These are phyloP conservation scores for Leptopilina myrica DNA, from an alignment of 2,888 invertebrate genomes.

Conservation along the genomic window DNA sequence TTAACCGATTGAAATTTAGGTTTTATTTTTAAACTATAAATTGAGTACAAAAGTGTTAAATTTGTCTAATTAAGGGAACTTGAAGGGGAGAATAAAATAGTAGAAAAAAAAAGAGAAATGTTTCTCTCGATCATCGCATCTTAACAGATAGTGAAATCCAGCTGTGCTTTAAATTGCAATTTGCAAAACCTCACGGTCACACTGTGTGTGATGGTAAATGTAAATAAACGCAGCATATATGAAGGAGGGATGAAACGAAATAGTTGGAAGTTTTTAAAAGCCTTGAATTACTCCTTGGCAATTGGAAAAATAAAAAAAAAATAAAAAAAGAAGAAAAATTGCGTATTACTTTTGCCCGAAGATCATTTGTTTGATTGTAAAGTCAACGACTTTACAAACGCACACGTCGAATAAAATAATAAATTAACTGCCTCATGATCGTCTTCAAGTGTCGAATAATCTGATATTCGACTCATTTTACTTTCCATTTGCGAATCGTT, in stretches of 20 bases:
- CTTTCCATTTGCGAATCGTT: conserved; percentile 27
- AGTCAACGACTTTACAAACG: conserved; percentile 14
- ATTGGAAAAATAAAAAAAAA: conserved; percentile 15
- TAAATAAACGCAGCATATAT: not conserved
- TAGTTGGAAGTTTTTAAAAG: conserved; percentile 25
- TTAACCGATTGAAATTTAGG: not conserved
- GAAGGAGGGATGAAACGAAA: not conserved
- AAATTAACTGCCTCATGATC: conserved; percentile 36
- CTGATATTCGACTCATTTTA: conserved; percentile 29
- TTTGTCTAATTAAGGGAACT: conserved; percentile 22
- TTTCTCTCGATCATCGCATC: not conserved
- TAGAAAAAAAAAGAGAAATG: not conserved
- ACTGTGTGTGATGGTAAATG: not conserved
- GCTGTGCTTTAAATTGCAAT: conserved; percentile 57
- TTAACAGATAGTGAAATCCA: conserved; percentile 55
- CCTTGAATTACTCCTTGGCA: conserved; percentile 28
- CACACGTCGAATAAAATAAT: conserved; percentile 37
- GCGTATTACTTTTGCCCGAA: conserved; percentile 7
- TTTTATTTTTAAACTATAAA: not conserved
- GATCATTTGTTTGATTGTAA: conserved; percentile 37
- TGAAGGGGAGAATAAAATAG: not conserved
- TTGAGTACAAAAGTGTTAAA: conserved; percentile 9
- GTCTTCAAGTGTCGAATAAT: conserved; percentile 36
- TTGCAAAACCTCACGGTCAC: conserved; percentile 39
- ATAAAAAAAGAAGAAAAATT: no score